Conservation (phyloP, 2,113 vertebrate genomes). For the Plecotus auritus region DNA sequence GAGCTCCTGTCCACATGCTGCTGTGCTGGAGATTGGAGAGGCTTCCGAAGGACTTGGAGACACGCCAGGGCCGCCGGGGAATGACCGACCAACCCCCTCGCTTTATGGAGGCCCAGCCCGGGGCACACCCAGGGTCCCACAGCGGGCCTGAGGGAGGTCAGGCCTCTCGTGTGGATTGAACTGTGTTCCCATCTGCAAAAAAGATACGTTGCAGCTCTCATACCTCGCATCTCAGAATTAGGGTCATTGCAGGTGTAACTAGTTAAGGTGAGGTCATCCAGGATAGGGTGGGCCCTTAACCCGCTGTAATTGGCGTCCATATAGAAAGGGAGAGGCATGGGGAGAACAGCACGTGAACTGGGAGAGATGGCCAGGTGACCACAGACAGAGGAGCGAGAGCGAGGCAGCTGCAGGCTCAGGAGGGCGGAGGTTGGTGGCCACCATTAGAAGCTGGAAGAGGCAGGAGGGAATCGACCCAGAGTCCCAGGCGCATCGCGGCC, state of each 20-base stretch:
- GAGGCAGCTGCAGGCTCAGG: too few relatives aligned
- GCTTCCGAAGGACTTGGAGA: neutral
- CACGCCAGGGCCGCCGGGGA: rapidly evolving
- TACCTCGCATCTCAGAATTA: neutral
- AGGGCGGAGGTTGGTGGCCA: too few relatives aligned
- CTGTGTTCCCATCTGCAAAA: neutral
- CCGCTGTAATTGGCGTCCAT: neutral
- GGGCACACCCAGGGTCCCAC: neutral
- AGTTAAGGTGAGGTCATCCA: neutral
- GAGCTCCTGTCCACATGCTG: neutral
- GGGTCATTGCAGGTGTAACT: neutral
- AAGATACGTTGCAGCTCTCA: too few relatives aligned
- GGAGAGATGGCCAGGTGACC: too few relatives aligned
- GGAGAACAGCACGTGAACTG: too few relatives aligned
- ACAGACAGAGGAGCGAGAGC: too few relatives aligned
- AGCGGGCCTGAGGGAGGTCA: rapidly evolving
- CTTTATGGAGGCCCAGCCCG: neutral
- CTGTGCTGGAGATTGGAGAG: neutral
- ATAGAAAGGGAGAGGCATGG: too few relatives aligned
- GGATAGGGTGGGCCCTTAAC: neutral
- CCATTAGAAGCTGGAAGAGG: too few relatives aligned
- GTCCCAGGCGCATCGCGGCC: too few relatives aligned
- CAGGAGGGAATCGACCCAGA: too few relatives aligned
- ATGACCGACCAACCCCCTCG: rapidly evolving
- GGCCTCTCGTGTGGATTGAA: neutral